Conservation (phyloP, 2,888 invertebrate genomes). For the Cepaea hortensis region DNA sequence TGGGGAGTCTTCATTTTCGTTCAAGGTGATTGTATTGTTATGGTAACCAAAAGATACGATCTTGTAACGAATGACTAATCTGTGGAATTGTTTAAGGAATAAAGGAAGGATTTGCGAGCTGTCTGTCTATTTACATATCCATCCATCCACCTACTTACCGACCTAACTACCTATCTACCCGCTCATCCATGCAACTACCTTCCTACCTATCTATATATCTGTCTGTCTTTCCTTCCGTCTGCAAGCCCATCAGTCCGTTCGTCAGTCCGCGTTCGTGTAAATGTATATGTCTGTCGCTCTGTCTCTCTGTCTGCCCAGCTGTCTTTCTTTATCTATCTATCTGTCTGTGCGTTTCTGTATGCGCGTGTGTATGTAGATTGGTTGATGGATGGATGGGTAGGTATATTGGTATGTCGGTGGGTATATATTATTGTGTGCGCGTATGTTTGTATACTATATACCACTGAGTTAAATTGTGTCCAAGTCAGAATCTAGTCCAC, state of each 20-base stretch:
- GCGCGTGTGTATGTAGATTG: no score
- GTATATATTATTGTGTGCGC: no score
- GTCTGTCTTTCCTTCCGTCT: background rate
- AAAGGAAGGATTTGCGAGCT: background rate
- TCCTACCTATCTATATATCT: slow-evolving; percentile 9
- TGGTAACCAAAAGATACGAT: no score
- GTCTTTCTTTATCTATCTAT: background rate
- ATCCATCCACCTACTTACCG: slow-evolving; percentile 9
- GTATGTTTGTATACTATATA: no score
- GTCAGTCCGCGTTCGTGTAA: background rate
- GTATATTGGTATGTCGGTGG: no score
- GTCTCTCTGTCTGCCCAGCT: background rate
- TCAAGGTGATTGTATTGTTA: no score
- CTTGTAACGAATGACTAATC: no score
- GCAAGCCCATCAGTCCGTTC: background rate
- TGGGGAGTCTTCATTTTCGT: no score
- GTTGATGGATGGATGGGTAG: no score
- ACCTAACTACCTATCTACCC: slow-evolving; percentile 18
- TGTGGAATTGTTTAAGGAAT: no score
- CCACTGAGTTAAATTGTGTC: no score
- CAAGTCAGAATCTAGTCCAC: no score
- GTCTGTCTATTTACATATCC: slow-evolving; percentile 12
- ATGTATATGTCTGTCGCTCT: background rate
- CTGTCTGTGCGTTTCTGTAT: background rate
- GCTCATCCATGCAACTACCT: slow-evolving; percentile 3